phyloP scores from a whole-genome alignment of 2,113 vertebrate genomes.

The Misgurnus mizolepis region DNA sequence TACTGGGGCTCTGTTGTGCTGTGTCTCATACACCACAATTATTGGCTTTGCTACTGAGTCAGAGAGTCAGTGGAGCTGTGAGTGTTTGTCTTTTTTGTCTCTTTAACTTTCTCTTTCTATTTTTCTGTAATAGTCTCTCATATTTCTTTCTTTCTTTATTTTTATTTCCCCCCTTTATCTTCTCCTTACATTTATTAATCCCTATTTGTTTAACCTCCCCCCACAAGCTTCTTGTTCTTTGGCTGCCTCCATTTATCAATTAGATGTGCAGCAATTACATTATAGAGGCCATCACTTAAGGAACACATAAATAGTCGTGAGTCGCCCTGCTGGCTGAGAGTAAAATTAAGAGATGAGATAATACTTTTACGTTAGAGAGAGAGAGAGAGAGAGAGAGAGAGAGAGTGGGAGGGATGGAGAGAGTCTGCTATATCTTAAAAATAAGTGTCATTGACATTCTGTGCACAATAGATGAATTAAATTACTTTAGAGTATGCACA shows the following conservation, averaged over 20 bases:
- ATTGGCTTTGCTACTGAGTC: constrained; percentile 44
- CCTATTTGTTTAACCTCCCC: constrained; percentile 1
- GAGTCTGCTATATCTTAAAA: neutral
- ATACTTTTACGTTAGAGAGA: constrained; percentile 26
- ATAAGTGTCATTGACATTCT: neutral
- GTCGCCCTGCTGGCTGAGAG: constrained; percentile 70
- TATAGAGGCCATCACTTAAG: constrained; percentile 79
- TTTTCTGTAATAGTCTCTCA: constrained; percentile 14
- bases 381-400: neutral
- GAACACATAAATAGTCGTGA: constrained; percentile 85
- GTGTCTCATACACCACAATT: constrained; percentile 35
- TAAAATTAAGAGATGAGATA: constrained; percentile 54
- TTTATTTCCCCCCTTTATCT: neutral
- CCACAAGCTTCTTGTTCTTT: constrained; percentile 26
- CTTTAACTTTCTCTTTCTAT: constrained; percentile 11
- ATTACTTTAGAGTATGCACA: too few relatives aligned
- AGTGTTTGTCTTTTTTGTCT: constrained; percentile 9
- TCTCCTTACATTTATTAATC: neutral
- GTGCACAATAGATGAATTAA: neutral
- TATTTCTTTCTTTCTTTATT: neutral
- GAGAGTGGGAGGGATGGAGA: neutral
- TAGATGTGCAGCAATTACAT: constrained; percentile 87
- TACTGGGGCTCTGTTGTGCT: constrained; percentile 9
- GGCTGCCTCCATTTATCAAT: constrained; percentile 77
- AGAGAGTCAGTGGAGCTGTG: constrained; percentile 29